Evolutionary conservation across 1,140 invertebrate species (phyloP), one percentile per base, ranked within the genome.

Genomic region (Limonius californicus): DNA sequence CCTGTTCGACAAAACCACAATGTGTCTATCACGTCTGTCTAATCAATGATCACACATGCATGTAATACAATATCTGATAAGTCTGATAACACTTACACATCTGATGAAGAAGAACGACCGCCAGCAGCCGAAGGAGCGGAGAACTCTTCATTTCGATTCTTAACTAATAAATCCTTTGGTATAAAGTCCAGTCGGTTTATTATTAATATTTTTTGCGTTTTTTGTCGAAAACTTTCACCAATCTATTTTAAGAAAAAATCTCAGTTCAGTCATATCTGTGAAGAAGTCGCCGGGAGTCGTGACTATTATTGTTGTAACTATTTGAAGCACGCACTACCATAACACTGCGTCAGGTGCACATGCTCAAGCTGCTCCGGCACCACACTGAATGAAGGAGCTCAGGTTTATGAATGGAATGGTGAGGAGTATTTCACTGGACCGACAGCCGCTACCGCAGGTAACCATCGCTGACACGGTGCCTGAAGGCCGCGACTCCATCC

Each of bases 341-440:
- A 53, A 19, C 21, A 53, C 47, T 4, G 2, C 12, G 47, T 19
- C 47, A 53, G 47, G 47, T 53, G 47, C 18, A 53, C 8, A 53
- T 16, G 9, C 21, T 27, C 21, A 55, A 15, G 2, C 54, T 16
- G 18, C 12, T 7, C 20, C 54, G 54, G 54, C 30, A 30, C 21
- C 4, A 35, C 15, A 35, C 30, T 55, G 54, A 55, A 55, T 55
- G 54, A 55, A 55, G 6, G 6, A 30, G 11, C 21, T n/a, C n/a
- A 30, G 50, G 54, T 55, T 55, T 55, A 55, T 55, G 54, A 55
- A 55, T 55, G 54, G 54, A 54, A 21, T 18, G 15, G n/a, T 50
- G 54, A 55, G 18, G 21, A 30, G 54, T 55, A 50, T 55, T 55
- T 55, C 15, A 35, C 54, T 35, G 54, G 54, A 30, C 54, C 21